These are phyloP conservation scores for Didymodactylos carnosus DNA, from an alignment of 2,888 invertebrate species.

Conservation along the genomic window DNA sequence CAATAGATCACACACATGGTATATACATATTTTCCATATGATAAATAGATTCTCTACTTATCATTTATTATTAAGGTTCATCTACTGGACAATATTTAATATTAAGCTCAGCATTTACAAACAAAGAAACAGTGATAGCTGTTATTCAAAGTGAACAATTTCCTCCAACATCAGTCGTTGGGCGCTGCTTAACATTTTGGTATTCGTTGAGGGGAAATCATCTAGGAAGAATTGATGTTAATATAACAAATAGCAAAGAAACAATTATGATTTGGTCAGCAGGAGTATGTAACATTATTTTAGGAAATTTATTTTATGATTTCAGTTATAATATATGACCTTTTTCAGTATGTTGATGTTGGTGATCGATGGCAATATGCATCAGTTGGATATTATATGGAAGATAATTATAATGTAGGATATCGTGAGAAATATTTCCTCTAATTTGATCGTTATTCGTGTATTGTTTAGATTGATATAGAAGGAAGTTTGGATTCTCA, in stretches of 20 bases:
- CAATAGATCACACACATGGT: too few species aligned
- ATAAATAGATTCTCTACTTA: too few species aligned
- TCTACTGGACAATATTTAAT: neutral
- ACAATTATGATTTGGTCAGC: neutral
- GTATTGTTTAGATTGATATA: neutral
- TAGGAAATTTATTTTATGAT: too few species aligned
- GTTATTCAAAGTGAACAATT: slow-evolving; percentile 15
- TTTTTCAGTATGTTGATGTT: too few species aligned
- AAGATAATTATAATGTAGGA: neutral
- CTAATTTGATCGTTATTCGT: neutral
- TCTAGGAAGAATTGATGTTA: neutral
- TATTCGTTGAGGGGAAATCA: neutral
- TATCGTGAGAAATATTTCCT: too few species aligned
- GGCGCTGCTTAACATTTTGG: slow-evolving; percentile 13
- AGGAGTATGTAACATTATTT: too few species aligned
- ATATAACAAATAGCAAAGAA: neutral
- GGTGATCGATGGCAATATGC: neutral
- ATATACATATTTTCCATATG: too few species aligned
- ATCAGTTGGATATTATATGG: neutral
- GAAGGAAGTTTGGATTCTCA: neutral
- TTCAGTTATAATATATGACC: too few species aligned
- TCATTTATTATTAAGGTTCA: neutral
- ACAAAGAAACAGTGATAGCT: neutral
- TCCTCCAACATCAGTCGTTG: neutral
- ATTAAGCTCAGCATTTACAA: neutral